These are phyloP conservation scores for Leucoma salicis DNA, from an alignment of 2,888 invertebrate species.

Conservation along the genomic window DNA sequence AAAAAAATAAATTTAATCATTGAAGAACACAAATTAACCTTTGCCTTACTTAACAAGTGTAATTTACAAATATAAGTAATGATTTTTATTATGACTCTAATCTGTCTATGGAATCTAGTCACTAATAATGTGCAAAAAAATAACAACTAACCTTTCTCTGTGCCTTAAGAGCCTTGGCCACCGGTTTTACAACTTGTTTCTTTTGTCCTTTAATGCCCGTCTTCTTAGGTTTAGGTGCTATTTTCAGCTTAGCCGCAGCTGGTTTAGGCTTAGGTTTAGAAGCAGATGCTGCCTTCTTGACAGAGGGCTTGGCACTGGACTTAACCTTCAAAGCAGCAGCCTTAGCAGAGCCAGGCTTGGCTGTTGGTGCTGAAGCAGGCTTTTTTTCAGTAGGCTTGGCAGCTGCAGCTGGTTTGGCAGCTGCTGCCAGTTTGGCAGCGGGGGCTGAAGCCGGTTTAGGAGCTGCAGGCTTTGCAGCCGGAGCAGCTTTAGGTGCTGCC, in stretches of 20 bases:
- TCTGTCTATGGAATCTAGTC: no score
- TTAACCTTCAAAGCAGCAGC: constrained; percentile 75
- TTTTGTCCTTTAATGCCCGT: constrained; percentile 81
- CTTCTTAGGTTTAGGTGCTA: constrained; percentile 80
- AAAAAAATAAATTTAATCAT: no score
- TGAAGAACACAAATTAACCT: no score
- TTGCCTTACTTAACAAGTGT: no score
- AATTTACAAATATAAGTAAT: no score
- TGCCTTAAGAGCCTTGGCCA: constrained; percentile 91
- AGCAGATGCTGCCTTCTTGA: constrained; percentile 75
- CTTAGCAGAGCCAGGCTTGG: constrained; percentile 80
- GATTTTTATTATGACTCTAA: no score
- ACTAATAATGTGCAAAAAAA: not conserved
- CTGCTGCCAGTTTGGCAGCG: constrained; percentile 36
- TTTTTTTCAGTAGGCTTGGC: constrained; percentile 67
- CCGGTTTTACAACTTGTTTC: constrained; percentile 75
- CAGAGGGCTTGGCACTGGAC: constrained; percentile 77
- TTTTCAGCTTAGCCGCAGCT: constrained; percentile 73
- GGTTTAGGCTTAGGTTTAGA: constrained; percentile 77
- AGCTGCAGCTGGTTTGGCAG: constrained; percentile 52
- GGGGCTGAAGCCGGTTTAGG: constrained; percentile 74
- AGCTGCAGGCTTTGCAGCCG: constrained; percentile 66
- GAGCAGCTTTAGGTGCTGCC: constrained; percentile 60
- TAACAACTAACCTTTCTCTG: constrained; percentile 88
- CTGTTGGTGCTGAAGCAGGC: constrained; percentile 59